Evolutionary conservation across 2,888 invertebrate genomes (phyloP).

Genomic region (Meliscaeva auricollis): DNA sequence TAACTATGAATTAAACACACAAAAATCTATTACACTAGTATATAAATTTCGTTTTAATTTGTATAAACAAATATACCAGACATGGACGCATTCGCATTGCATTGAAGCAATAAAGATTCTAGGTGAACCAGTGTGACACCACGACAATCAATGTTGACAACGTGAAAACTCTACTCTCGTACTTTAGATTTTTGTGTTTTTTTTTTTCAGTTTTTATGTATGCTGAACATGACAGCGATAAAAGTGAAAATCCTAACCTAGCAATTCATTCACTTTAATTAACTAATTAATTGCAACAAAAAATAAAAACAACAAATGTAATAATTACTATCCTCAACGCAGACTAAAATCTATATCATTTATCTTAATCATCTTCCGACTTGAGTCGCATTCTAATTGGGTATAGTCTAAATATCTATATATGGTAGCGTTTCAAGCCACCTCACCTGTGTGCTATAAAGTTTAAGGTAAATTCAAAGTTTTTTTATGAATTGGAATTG

Average conservation of each 20-base stretch:
- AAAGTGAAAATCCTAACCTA: slow-evolving; percentile 45
- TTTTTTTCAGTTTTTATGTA: slow-evolving; percentile 30
- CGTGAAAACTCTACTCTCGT: slow-evolving; percentile 23
- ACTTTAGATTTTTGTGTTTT: not conserved
- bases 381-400: slow-evolving; percentile 52
- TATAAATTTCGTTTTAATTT: not conserved
- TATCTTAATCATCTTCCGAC: slow-evolving; percentile 50
- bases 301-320: slow-evolving; percentile 1
- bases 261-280: slow-evolving; percentile 40
- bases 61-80: slow-evolving; percentile 41
- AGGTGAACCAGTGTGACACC: slow-evolving; percentile 63
- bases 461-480: slow-evolving; percentile 3
- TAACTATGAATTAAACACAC: not conserved
- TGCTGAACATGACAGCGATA: slow-evolving; percentile 44
- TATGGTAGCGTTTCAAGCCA: not conserved
- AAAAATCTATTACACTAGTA: not conserved
- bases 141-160: slow-evolving; percentile 64
- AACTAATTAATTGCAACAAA: slow-evolving; percentile 52
- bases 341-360: slow-evolving; percentile 27
- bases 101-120: slow-evolving; percentile 62
- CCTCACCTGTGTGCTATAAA: slow-evolving; percentile 5
- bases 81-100: slow-evolving; percentile 44
- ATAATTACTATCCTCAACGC: not conserved
- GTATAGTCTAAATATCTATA: not conserved
- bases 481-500: slow-evolving; percentile 4